Base-by-base conservation (phyloP, 2,888 invertebrate genomes). In the Malacosoma neustria region DNA sequence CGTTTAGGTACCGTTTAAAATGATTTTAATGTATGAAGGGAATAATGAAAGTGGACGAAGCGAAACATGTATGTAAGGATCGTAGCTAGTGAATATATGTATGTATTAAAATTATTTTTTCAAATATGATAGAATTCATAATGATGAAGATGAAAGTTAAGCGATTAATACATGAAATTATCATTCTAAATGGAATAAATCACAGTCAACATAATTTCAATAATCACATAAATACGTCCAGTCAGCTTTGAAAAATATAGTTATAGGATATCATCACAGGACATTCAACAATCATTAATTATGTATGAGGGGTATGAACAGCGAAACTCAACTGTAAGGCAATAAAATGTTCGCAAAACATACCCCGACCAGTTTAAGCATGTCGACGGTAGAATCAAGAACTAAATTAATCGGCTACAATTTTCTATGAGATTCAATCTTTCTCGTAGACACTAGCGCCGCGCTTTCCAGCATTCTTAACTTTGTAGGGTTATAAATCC, bases 301-400 rank as follows among this genome's bases (percentile, higher is more conserved):
- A 79, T 76, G 70, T 71, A 79, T 73, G 63, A n/a, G 57, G 42
- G 48, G 48, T 52, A 52, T 63, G 60, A 68, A 72, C 50, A 61
- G 62, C 73, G 54, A 77, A 75, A 62, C 51, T 59, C 60, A 57
- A 70, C 61, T 59, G 59, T 49, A 9, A 3, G 49, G 64, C 59
- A 58, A 70, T 72, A 69, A 72, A 66, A 57, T 22, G 44, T 48
- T 43, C 45, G 49, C 55, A 54, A 31, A 37, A 37, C 9, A 22
- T 22, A 22, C 22, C 9, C 9, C 22, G 9, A 22, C 22, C 5
- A 9, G 14, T 32, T 32, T 13, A 13, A 13, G n/a, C 4, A 4
- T 32, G 9, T 11, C 32, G 4, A 11, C 13, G 13, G 13, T n/a
- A 13, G n/a, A 13, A 13, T 32, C 4, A 13, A 9, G 22, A 22